Evolutionary conservation across 2,888 invertebrate genomes (phyloP), one percentile per base, ranked within the genome.

Genomic region (Omphaloscelis lunosa): DNA sequence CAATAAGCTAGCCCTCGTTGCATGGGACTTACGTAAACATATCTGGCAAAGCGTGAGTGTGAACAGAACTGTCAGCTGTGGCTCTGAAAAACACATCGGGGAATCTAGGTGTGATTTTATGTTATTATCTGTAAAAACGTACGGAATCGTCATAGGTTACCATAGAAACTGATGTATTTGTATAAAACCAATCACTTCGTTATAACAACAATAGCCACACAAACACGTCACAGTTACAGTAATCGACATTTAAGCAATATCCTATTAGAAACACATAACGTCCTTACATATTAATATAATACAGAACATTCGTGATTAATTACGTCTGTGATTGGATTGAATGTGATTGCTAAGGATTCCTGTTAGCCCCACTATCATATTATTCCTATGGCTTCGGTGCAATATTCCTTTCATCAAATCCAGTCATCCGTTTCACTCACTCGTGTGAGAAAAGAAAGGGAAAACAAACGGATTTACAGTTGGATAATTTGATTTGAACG

Each of bases 271-370:
- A 29, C 41, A 62, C 39, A 67, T 68, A 51, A 41, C 20, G 45
- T 51, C 48, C 20, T 39, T 23, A 75, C 45, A 63, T 48, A 58
- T 51, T 62, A 56, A 20, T 51, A 72, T 56, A 63, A 61, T 29
- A 58, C 11, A 61, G 61, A 72, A 71, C 84, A 79, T 67, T 78
- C 71, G 77, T 83, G 80, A 83, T 75, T 78, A 81, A 88, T 87
- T 82, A 80, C 76, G 56, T 9, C 82, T 68, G 79, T 89, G 87
- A 89, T 89, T 88, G 89, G 89, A 89, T 89, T 89, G 87, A 75
- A 86, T 70, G 75, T 75, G 70, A 88, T 79, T 89, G 81, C 79
- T 89, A 78, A 75, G 89, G 89, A 86, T 89, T 89, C 89, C 65
- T 72, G 61, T 75, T 77, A 61, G 73, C 61, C 41, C 53, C 79